Evolutionary conservation across 2,113 vertebrate genomes (phyloP).

Genomic region (Cynoglossus semilaevis): DNA sequence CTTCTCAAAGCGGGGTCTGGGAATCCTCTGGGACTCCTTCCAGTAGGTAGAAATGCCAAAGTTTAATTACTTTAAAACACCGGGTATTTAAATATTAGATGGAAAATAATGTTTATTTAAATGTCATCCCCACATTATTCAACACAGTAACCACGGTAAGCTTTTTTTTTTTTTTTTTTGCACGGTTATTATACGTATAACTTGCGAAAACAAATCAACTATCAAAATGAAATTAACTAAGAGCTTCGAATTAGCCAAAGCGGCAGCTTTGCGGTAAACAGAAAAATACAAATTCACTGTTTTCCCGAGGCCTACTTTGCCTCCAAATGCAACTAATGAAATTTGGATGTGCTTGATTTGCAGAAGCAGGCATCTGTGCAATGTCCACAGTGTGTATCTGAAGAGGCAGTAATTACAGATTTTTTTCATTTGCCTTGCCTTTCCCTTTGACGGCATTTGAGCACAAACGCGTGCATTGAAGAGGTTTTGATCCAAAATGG

Average conservation of each 20-base stretch:
- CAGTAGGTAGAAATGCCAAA: conserved; percentile 10
- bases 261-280: conserved; percentile 1
- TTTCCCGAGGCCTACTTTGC: conserved; percentile 23
- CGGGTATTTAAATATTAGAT: conserved; percentile 10
- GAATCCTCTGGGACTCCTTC: conserved; percentile 26
- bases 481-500: conserved; percentile 78
- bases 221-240: not conserved
- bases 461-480: conserved; percentile 71
- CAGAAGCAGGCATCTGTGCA: conserved; percentile 43
- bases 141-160: not conserved
- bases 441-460: conserved; percentile 61
- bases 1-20: conserved; percentile 16
- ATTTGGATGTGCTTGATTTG: conserved; percentile 55
- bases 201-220: not conserved
- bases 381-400: conserved; percentile 27
- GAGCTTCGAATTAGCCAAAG: not conserved
- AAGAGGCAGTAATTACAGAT: conserved; percentile 27
- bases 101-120: not conserved
- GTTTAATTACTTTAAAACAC: conserved; percentile 27
- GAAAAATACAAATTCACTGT: conserved; percentile 6
- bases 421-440: conserved; percentile 65
- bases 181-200: not conserved
- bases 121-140: not conserved
- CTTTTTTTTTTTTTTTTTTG: too few species aligned
- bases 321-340: conserved; percentile 46